These are phyloP conservation scores for Indri indri DNA, from an alignment of 2,113 vertebrate genomes.

Conservation along the genomic window DNA sequence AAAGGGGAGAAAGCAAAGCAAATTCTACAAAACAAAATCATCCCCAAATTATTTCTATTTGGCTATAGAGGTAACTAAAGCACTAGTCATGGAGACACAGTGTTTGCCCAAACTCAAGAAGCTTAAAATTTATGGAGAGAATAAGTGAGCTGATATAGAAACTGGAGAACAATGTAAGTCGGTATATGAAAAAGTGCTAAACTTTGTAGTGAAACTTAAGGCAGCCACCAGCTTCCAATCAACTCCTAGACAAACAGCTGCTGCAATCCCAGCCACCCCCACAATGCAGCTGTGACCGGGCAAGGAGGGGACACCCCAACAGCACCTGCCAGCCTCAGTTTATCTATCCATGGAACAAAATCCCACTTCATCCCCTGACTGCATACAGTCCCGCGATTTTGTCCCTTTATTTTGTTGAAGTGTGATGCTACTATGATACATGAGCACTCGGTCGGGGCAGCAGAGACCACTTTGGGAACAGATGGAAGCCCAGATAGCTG, in stretches of 20 bases:
- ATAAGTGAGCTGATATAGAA: background rate
- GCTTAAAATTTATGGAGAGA: background rate
- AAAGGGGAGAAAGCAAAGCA: background rate
- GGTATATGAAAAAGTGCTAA: background rate
- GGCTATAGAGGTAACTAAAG: background rate
- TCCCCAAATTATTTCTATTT: background rate
- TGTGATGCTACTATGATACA: background rate
- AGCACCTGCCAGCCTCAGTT: background rate
- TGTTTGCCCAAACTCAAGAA: background rate
- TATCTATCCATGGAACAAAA: background rate
- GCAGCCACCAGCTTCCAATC: background rate
- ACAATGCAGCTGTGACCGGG: background rate
- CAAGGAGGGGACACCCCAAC: background rate
- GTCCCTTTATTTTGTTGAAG: background rate
- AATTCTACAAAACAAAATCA: background rate
- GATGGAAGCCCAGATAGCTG: background rate
- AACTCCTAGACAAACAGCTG: background rate
- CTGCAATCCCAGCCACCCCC: background rate
- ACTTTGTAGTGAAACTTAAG: background rate
- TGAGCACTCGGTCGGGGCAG: background rate
- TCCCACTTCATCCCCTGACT: background rate
- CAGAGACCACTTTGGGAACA: background rate
- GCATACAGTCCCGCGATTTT: background rate
- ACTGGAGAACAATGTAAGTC: background rate
- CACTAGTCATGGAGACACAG: background rate